Evolutionary conservation across 2,113 vertebrate species (phyloP).

Genomic region (Pica pica): DNA sequence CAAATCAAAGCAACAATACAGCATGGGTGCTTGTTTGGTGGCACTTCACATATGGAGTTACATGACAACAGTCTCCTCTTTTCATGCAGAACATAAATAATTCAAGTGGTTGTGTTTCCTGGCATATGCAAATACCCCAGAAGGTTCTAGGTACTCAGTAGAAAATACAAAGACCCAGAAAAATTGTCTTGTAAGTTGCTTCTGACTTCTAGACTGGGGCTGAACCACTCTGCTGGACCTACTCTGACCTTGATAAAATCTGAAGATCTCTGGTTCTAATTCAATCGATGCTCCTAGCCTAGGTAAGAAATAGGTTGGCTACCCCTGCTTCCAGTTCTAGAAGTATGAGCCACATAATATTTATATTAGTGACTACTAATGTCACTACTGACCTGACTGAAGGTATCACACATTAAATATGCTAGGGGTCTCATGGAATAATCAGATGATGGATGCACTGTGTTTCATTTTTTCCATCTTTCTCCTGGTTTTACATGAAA

Average conservation of each 20-base stretch:
- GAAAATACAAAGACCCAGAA: background rate
- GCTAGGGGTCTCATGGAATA: background rate
- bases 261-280: background rate
- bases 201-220: background rate
- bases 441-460: background rate
- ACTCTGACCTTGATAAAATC: background rate
- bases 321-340: background rate
- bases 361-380: background rate
- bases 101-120: background rate
- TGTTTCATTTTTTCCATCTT: background rate
- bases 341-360: background rate
- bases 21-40: background rate
- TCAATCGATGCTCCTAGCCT: background rate
- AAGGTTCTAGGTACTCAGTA: background rate
- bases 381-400: background rate
- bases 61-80: background rate
- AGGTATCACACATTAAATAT: background rate
- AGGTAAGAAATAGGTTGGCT: background rate
- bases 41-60: background rate
- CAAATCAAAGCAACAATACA: background rate
- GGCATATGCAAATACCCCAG: background rate
- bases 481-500: background rate
- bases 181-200: background rate
- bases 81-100: background rate
- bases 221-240: background rate